A percentile compares a stretch with the other conserved stretches of the same genome.
Conservation (phyloP, 2,888 invertebrate genomes). For the Gari tellinella region DNA sequence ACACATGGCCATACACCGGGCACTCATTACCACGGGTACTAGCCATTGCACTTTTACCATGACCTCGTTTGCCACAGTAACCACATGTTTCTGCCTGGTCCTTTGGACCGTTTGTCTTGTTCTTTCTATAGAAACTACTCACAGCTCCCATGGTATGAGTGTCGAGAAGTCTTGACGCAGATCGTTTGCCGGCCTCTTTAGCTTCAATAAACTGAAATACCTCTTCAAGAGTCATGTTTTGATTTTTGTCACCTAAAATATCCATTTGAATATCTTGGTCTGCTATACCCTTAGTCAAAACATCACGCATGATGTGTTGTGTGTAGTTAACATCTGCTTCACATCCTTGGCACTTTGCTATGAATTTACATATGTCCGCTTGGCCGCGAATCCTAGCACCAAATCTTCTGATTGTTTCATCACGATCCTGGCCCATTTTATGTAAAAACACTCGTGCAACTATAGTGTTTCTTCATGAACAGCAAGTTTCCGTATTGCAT, state of each 20-base stretch:
- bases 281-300: constrained; percentile 16
- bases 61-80: constrained; percentile 64
- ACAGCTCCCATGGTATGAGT: constrained; percentile 34
- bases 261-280: constrained; percentile 39
- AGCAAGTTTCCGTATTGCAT: constrained; percentile 42
- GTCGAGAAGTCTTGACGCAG: constrained; percentile 51
- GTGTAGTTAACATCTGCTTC: constrained; percentile 34
- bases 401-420: constrained; percentile 55
- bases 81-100: constrained; percentile 20
- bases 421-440: constrained; percentile 56
- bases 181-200: too few species aligned
- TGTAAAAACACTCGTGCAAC: constrained; percentile 50
- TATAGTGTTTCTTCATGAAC: constrained; percentile 8
- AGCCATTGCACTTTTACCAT: constrained; percentile 49
- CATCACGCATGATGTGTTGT: constrained; percentile 33
- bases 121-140: constrained; percentile 8
- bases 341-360: constrained; percentile 43
- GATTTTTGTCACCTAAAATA: constrained; percentile 19
- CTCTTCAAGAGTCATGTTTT: too few species aligned
- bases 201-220: too few species aligned
- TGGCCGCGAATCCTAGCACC: constrained; percentile 56
- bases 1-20: constrained; percentile 58
- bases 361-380: constrained; percentile 54
- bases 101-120: neutral
- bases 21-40: constrained; percentile 44